Conservation (phyloP, 2,797 vertebrate species). For the Astyanax mexicanus region DNA sequence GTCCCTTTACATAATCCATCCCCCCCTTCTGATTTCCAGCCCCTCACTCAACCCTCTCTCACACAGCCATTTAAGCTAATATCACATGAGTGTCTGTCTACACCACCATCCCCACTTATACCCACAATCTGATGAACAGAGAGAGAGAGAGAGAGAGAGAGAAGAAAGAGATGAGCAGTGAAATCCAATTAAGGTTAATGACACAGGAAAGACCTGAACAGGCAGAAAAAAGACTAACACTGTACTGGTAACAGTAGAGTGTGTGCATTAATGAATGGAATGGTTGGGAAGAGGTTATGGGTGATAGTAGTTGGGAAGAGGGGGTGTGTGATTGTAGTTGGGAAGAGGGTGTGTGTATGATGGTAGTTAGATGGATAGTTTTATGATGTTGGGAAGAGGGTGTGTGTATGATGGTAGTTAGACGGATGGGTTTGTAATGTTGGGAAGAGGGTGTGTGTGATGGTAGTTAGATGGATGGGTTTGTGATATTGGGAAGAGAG, state of each 20-base stretch:
- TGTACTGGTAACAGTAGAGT: too few relatives aligned
- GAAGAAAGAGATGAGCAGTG: neutral
- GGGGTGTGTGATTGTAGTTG: too few relatives aligned
- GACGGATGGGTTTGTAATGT: too few relatives aligned
- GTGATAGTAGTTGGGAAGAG: neutral
- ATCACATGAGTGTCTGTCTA: constrained; percentile 17
- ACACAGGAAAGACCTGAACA: constrained; percentile 31
- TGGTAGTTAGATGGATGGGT: too few relatives aligned
- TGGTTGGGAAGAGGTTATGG: neutral
- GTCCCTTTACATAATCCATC: constrained; percentile 3
- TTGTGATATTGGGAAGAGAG: too few relatives aligned
- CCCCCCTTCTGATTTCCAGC: constrained; percentile 18
- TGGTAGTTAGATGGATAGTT: too few relatives aligned
- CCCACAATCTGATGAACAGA: neutral
- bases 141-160: neutral
- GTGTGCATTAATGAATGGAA: neutral
- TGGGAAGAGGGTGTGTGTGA: too few relatives aligned
- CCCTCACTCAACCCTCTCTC: constrained; percentile 17
- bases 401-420: too few relatives aligned
- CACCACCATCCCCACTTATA: neutral
- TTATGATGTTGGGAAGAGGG: too few relatives aligned
- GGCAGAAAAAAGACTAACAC: constrained; percentile 9
- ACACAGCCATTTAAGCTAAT: constrained; percentile 39
- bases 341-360: too few relatives aligned
- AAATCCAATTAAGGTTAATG: constrained; percentile 6